These are phyloP conservation scores for Drosophila santomea DNA, from an alignment of 1,140 invertebrate species.

Conservation along the genomic window DNA sequence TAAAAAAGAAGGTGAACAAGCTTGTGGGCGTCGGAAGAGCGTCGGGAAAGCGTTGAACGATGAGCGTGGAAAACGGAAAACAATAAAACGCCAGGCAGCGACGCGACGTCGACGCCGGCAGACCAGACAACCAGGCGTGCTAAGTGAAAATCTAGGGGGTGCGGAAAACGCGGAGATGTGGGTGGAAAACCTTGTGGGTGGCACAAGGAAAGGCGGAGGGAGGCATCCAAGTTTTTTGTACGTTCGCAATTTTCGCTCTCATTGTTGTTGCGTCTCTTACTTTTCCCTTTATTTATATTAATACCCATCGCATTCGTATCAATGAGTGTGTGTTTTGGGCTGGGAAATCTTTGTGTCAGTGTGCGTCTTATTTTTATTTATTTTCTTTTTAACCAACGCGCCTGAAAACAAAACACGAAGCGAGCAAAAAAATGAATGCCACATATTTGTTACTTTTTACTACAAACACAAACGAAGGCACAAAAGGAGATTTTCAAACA, in stretches of 20 bases:
- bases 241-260: constrained; percentile 53
- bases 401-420: constrained; percentile 38
- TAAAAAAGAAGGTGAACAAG: constrained; percentile 71
- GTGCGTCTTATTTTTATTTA: constrained; percentile 64
- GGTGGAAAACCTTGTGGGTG: background rate
- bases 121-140: constrained; percentile 74
- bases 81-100: constrained; percentile 66
- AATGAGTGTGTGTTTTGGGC: constrained; percentile 42
- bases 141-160: constrained; percentile 38
- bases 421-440: constrained; percentile 39
- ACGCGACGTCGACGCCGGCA: constrained; percentile 33
- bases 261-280: constrained; percentile 52
- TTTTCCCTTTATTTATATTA: constrained; percentile 73
- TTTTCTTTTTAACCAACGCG: constrained; percentile 72
- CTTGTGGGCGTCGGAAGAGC: constrained; percentile 45
- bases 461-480: constrained; percentile 31
- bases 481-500: constrained; percentile 46
- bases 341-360: constrained; percentile 19
- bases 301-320: constrained; percentile 45
- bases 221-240: constrained; percentile 48
- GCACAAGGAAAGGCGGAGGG: background rate
- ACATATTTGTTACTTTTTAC: constrained; percentile 66
- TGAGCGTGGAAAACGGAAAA: constrained; percentile 67
- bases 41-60: constrained; percentile 25
- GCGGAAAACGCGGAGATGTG: constrained; percentile 5